These are phyloP conservation scores for Drosophila siamana DNA, from an alignment of 2,888 invertebrate genomes.

Conservation along the genomic window DNA sequence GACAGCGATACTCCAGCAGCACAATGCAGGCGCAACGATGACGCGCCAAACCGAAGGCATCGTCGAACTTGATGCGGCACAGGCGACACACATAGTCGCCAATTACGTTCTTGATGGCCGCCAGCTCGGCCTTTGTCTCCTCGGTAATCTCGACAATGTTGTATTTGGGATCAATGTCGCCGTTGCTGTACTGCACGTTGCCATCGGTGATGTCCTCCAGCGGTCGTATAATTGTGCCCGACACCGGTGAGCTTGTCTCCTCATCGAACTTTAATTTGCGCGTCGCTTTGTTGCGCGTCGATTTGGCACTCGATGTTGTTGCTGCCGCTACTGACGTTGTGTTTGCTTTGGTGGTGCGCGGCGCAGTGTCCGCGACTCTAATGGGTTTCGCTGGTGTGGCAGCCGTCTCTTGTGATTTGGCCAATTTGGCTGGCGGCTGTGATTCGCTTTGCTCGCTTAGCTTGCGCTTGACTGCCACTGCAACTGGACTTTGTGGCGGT, in stretches of 20 bases:
- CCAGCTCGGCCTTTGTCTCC: constrained; percentile 96
- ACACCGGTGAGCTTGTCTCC: constrained; percentile 96
- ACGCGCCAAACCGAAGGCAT: constrained; percentile 98
- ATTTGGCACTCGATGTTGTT: constrained; percentile 62
- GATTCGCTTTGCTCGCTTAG: constrained; percentile 50
- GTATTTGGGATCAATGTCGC: constrained; percentile 97
- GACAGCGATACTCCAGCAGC: constrained; percentile 98
- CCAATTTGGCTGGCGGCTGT: constrained; percentile 75
- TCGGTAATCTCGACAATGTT: constrained; percentile 98
- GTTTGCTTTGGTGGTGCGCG: constrained; percentile 79
- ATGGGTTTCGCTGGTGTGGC: constrained; percentile 82
- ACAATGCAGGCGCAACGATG: constrained; percentile 98
- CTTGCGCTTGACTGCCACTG: constrained; percentile 71
- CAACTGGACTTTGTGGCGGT: constrained; percentile 70
- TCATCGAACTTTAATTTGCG: constrained; percentile 95
- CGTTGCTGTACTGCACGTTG: constrained; percentile 89
- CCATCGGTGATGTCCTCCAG: constrained; percentile 93
- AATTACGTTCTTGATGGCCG: constrained; percentile 97
- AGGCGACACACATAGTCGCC: constrained; percentile 98
- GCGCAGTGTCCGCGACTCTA: constrained; percentile 74
- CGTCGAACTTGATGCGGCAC: constrained; percentile 95
- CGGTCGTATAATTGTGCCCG: constrained; percentile 96
- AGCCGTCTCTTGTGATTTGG: constrained; percentile 61
- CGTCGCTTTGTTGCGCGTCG: constrained; percentile 87
- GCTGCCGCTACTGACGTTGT: constrained; percentile 36